Evolutionary conservation across 2,797 vertebrate species (phyloP).

Genomic region (Pseudochirops cupreus): DNA sequence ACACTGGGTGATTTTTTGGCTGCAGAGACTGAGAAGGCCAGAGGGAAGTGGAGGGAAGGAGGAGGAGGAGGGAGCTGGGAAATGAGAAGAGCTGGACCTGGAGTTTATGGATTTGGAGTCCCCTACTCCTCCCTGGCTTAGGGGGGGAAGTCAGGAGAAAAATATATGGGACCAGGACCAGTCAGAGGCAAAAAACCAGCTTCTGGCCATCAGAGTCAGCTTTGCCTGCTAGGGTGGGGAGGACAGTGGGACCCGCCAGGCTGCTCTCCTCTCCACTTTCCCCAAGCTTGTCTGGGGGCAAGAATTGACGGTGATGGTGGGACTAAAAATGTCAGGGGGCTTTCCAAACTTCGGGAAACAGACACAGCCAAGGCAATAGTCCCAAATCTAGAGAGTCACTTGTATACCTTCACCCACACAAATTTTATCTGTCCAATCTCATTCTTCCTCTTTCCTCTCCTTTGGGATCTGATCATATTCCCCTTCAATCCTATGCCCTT

Average conservation of each 20-base stretch:
- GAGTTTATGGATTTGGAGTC: slow-evolving; percentile 70
- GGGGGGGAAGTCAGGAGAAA: slow-evolving; percentile 1
- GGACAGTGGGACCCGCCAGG: background rate
- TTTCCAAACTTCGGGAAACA: slow-evolving; percentile 43
- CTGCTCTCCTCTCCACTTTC: slow-evolving; percentile 41
- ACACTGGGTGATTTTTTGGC: slow-evolving; percentile 80
- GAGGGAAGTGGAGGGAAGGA: slow-evolving; percentile 58
- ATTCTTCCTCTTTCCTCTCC: slow-evolving; percentile 11
- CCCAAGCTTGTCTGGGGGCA: slow-evolving; percentile 53
- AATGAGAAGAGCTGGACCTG: slow-evolving; percentile 75
- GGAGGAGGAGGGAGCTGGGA: slow-evolving; percentile 54
- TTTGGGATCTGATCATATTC: background rate
- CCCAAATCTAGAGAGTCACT: background rate
- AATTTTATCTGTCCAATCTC: background rate
- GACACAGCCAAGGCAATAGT: slow-evolving; percentile 1
- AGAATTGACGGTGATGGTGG: background rate
- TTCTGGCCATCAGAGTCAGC: slow-evolving; percentile 14
- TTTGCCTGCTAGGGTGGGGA: slow-evolving; percentile 29
- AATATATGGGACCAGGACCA: background rate
- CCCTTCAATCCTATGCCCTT: background rate
- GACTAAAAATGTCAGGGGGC: slow-evolving; percentile 33
- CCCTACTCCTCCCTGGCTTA: slow-evolving; percentile 1
- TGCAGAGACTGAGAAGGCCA: slow-evolving; percentile 78
- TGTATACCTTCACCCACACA: background rate
- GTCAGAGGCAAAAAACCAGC: background rate